Percentiles rank a stretch among this genome's conserved stretches.
These are phyloP conservation scores for Liasis olivaceus DNA, from an alignment of 2,797 vertebrate species.

Conservation along the genomic window DNA sequence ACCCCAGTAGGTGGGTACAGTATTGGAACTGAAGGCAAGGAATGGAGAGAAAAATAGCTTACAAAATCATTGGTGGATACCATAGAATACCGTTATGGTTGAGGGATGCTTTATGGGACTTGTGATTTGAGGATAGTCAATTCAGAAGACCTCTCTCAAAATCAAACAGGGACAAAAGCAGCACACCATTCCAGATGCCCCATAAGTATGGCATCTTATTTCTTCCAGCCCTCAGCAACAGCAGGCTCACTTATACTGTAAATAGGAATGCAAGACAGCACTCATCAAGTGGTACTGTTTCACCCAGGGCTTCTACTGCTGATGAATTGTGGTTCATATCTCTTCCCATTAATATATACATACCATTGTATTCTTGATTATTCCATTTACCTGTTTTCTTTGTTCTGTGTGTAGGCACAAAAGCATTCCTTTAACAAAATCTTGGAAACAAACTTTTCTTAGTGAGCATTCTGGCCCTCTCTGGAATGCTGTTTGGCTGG, in stretches of 20 bases:
- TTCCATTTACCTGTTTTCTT: not conserved
- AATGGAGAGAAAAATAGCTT: not conserved
- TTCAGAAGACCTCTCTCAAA: not conserved
- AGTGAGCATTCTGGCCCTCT: not conserved
- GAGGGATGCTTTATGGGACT: not conserved
- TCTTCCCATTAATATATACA: not conserved
- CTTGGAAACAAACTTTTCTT: slow-evolving; percentile 4
- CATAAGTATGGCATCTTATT: not conserved
- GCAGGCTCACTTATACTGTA: not conserved
- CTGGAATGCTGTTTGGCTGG: not conserved
- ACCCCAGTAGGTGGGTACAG: not conserved
- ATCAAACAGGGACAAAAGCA: not conserved
- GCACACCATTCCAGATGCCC: not conserved
- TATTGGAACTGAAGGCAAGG: not conserved
- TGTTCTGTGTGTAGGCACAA: not conserved
- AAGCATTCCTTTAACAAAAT: not conserved
- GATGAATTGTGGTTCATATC: not conserved
- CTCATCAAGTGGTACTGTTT: not conserved
- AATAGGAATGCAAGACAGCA: too few relatives aligned
- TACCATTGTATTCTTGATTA: too few relatives aligned
- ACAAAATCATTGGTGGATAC: not conserved
- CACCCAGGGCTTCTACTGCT: too few relatives aligned
- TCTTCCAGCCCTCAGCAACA: not conserved
- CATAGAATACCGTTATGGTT: not conserved
- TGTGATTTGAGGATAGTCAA: not conserved